phyloP scores from a whole-genome alignment of 2,113 vertebrate species.

The Neoarius graeffei region DNA sequence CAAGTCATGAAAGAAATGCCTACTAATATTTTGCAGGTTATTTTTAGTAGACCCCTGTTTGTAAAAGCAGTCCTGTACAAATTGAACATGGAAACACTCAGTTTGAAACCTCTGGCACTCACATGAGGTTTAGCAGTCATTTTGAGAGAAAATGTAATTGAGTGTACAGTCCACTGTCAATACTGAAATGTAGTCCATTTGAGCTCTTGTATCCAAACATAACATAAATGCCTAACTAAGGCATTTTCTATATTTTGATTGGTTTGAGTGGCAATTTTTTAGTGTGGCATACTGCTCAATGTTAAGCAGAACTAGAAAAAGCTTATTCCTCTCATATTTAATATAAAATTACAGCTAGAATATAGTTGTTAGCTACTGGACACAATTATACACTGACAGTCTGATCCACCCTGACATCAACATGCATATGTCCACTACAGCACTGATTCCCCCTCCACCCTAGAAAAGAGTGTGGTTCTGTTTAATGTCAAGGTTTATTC shows the following conservation, averaged over 20 bases:
- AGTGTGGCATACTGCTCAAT: background rate
- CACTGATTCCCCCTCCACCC: background rate
- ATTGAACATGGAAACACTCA: background rate
- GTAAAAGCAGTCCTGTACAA: constrained; percentile 15
- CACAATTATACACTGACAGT: background rate
- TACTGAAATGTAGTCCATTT: background rate
- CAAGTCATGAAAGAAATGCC: constrained; percentile 31
- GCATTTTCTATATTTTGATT: background rate
- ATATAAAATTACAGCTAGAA: no score
- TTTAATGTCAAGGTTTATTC: background rate
- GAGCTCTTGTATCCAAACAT: background rate
- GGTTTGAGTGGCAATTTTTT: no score
- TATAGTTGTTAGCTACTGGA: background rate
- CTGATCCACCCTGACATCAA: background rate
- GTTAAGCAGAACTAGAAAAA: background rate
- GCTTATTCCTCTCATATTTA: background rate
- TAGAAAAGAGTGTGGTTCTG: background rate
- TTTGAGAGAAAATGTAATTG: background rate
- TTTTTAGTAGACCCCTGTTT: background rate
- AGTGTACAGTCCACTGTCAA: background rate
- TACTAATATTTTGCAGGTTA: background rate
- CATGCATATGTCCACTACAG: no score
- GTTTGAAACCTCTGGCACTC: constrained; percentile 38
- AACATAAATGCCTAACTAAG: background rate
- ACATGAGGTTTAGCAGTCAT: constrained; percentile 27